Conservation (phyloP, 2,113 vertebrate genomes). For the Periophthalmus modestus region DNA sequence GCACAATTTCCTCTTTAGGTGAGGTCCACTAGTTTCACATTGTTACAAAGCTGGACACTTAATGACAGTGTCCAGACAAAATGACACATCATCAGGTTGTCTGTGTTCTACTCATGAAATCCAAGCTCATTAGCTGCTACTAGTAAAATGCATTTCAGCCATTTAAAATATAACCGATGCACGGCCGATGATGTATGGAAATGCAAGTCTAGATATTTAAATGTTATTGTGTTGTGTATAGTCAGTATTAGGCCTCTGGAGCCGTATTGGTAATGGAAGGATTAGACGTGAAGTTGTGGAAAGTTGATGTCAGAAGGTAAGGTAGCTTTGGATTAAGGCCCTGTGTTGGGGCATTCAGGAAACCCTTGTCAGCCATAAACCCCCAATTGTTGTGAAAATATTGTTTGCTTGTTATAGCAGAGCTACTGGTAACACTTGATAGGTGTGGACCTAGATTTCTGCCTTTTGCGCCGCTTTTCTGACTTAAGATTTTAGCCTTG, state of each 20-base stretch:
- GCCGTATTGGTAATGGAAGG: slow-evolving; percentile 51
- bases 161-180: slow-evolving; percentile 47
- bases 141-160: slow-evolving; percentile 53
- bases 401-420: neutral
- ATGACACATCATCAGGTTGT: slow-evolving; percentile 11
- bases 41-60: slow-evolving; percentile 18
- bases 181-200: slow-evolving; percentile 68
- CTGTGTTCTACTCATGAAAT: neutral
- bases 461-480: slow-evolving; percentile 47
- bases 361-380: slow-evolving; percentile 25
- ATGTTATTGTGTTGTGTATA: slow-evolving; percentile 83
- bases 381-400: slow-evolving; percentile 12
- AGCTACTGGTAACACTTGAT: neutral
- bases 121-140: slow-evolving; percentile 48
- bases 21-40: slow-evolving; percentile 29
- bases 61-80: slow-evolving; percentile 14
- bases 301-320: slow-evolving; percentile 34
- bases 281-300: slow-evolving; percentile 47
- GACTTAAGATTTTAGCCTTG: slow-evolving; percentile 40
- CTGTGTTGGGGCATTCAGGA: slow-evolving; percentile 21
- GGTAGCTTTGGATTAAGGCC: slow-evolving; percentile 26
- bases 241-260: slow-evolving; percentile 81
- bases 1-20: slow-evolving; percentile 32
- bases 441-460: slow-evolving; percentile 48
- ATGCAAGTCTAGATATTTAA: slow-evolving; percentile 74